These are phyloP conservation scores for Tipula helvola DNA, from an alignment of 2,888 invertebrate genomes.

Conservation along the genomic window DNA sequence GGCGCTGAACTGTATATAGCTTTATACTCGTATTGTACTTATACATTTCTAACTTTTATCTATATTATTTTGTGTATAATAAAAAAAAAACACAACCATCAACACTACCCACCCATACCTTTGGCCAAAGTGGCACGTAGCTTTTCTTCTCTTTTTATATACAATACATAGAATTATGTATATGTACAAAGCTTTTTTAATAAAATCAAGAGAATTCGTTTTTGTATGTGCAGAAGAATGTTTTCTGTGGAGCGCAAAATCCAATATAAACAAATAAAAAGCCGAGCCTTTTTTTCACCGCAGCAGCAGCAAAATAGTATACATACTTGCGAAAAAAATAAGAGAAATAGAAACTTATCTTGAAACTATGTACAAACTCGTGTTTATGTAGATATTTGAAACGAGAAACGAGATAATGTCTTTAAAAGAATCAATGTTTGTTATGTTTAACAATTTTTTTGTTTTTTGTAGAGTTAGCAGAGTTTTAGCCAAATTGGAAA, in stretches of 20 bases:
- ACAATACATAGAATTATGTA: neutral
- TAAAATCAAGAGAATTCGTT: neutral
- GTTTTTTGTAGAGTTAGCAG: neutral
- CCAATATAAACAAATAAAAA: neutral
- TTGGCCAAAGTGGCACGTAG: neutral
- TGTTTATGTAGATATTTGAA: neutral
- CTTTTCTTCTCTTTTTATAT: neutral
- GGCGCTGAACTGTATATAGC: conserved; percentile 13
- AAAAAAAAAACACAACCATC: neutral
- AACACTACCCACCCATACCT: neutral
- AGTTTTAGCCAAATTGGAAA: neutral
- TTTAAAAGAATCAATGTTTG: neutral
- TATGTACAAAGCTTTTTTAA: neutral
- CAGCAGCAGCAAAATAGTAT: neutral
- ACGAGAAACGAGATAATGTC: neutral
- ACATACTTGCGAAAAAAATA: neutral
- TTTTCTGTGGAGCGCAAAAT: neutral
- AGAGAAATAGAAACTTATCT: neutral
- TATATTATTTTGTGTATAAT: neutral
- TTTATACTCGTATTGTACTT: neutral
- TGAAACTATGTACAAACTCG: neutral
- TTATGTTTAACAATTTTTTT: neutral
- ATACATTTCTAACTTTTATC: neutral
- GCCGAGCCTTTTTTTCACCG: neutral
- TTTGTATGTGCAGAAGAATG: neutral